These are phyloP conservation scores for Paramuricea clavata DNA, from an alignment of 92 coral and sea anemone species.

Conservation along the genomic window DNA sequence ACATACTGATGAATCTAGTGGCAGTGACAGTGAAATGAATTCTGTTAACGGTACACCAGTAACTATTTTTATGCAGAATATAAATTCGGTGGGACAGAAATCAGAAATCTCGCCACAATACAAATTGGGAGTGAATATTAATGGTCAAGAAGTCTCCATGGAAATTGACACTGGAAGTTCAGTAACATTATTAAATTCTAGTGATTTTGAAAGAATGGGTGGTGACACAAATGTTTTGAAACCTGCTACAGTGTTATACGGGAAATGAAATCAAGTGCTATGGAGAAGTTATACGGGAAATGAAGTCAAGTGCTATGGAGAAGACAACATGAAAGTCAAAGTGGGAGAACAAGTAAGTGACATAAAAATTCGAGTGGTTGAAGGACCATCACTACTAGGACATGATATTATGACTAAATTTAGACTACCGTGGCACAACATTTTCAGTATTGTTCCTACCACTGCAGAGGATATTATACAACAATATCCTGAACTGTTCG, in stretches of 20 bases:
- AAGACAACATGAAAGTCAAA: slow-evolving; percentile 50
- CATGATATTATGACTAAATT: slow-evolving; percentile 64
- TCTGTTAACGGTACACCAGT: slow-evolving; percentile 14
- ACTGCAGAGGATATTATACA: slow-evolving; percentile 55
- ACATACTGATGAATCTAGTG: background rate
- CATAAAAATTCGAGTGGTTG: slow-evolving; percentile 44
- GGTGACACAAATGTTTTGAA: slow-evolving; percentile 35
- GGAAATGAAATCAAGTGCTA: too few species aligned
- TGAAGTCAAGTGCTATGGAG: slow-evolving; percentile 51
- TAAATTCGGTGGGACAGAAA: slow-evolving; percentile 18
- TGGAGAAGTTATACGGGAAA: slow-evolving; percentile 53
- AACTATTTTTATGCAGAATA: slow-evolving; percentile 46
- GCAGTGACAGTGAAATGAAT: background rate
- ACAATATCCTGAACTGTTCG: slow-evolving; percentile 58
- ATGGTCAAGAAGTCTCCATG: background rate
- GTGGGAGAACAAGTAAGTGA: slow-evolving; percentile 55
- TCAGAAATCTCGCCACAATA: slow-evolving; percentile 28
- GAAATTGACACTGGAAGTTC: slow-evolving; percentile 66
- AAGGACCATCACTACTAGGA: slow-evolving; percentile 64
- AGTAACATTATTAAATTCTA: slow-evolving; percentile 45
- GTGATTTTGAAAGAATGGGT: slow-evolving; percentile 47
- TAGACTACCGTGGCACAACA: slow-evolving; percentile 57
- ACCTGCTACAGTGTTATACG: slow-evolving; percentile 48
- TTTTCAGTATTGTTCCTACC: slow-evolving; percentile 45
- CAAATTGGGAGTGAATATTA: background rate